Conservation (phyloP, 2,797 vertebrate species). For the Pipistrellus kuhlii region DNA sequence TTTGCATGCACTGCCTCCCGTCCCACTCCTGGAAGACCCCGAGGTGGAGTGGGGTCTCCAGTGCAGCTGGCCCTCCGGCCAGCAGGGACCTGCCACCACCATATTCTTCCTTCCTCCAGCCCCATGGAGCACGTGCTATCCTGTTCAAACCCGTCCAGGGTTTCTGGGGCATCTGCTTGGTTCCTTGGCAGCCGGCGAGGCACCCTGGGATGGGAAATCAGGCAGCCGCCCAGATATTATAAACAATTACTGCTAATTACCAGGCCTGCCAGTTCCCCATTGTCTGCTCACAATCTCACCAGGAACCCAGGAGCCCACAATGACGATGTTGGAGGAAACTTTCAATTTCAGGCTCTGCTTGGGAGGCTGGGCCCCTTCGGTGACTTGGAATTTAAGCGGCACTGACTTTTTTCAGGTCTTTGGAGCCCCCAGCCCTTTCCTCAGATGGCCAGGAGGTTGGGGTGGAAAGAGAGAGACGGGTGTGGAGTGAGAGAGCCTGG, state of each 20-base stretch:
- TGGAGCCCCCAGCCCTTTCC: not conserved
- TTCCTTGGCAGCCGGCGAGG: conserved; percentile 66
- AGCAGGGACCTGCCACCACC: not conserved
- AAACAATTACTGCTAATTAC: conserved; percentile 67
- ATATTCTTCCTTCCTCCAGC: not conserved
- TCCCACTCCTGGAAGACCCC: not conserved
- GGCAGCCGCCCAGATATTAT: conserved; percentile 74
- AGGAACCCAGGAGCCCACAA: conserved; percentile 62
- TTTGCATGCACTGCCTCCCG: not conserved
- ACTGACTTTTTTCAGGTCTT: not conserved
- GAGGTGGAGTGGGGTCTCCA: not conserved
- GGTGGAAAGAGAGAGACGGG: not conserved
- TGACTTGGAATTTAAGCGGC: not conserved
- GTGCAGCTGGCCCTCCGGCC: not conserved
- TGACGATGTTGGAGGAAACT: conserved; percentile 66
- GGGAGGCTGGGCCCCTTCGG: not conserved
- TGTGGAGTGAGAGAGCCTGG: not conserved
- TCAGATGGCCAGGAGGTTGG: not conserved
- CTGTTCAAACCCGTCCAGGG: not conserved
- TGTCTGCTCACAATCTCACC: conserved; percentile 69
- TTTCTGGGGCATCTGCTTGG: conserved; percentile 63
- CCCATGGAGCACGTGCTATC: not conserved
- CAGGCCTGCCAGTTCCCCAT: conserved; percentile 67
- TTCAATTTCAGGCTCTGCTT: conserved; percentile 12
- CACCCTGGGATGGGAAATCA: conserved; percentile 72